Base-by-base conservation (phyloP, 2,888 invertebrate genomes). In the Drosophila prolongata region DNA sequence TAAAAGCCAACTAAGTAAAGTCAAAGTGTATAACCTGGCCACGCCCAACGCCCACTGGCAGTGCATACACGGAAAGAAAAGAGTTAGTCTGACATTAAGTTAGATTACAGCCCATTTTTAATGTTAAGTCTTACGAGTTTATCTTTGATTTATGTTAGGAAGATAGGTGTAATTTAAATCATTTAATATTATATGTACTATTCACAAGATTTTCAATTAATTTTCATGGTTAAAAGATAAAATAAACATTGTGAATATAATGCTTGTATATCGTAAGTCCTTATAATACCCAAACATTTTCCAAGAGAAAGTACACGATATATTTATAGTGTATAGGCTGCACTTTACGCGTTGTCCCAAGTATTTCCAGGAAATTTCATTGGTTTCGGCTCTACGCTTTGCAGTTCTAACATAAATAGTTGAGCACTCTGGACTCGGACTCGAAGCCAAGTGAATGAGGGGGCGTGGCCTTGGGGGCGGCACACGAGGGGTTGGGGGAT, bases 361-460 rank as follows among this genome's bases (percentile, higher is more conserved):
- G 88, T 75, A 87, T 81, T 87, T 49, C 77, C 66, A 76, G 78
- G 74, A 80, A 80, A 86, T 86, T 88, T 87, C 86, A 88, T 86
- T 86, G 88, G 81, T 77, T 78, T 79, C 75, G 73, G 87, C 82
- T 64, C 35, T 84, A 76, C 74, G 81, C 80, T 83, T 75, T 80
- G 72, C 84, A 84, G 74, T 75, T 73, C 61, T 58, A 67, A 59
- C 72, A 83, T 86, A 76, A 70, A 86, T 87, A 83, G 79, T 86
- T 86, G 69, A 83, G 72, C 75, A 79, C 75, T 62, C 69, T 47
- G 24, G 24, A 19, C 52, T 59, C 40, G 71, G 47, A 58, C 57
- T 58, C 44, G 58, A 66, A 58, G 55, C 65, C 73, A 47, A 68
- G 54, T 54, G 66, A 57, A 59, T 58, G 64, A 44, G 47, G 61